Percentiles rank a stretch among this genome's conserved stretches.
These are phyloP conservation scores for Hirundo rustica DNA, from an alignment of 2,797 vertebrate genomes.

Conservation along the genomic window DNA sequence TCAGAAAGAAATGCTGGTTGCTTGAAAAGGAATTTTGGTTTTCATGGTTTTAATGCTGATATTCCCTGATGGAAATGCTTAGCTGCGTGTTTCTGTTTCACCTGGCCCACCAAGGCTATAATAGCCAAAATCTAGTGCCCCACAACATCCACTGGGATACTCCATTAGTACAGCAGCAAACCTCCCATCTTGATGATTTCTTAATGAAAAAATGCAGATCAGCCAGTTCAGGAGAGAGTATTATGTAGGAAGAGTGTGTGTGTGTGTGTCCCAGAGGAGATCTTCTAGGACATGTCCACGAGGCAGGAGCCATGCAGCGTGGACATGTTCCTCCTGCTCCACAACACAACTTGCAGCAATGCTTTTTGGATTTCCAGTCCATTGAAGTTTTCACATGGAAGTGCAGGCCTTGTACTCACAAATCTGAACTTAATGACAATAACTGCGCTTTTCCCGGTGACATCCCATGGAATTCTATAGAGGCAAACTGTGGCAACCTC, in stretches of 20 bases:
- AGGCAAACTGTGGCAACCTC: background rate
- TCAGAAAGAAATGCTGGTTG: background rate
- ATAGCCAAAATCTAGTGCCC: background rate
- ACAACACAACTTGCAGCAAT: background rate
- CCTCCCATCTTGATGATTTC: background rate
- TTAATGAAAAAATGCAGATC: background rate
- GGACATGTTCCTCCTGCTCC: background rate
- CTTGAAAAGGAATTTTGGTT: conserved; percentile 7
- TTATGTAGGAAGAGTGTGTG: background rate
- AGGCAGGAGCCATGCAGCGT: accelerated
- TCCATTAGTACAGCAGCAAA: background rate
- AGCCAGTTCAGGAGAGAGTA: background rate
- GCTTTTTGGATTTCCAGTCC: background rate
- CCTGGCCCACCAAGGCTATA: background rate
- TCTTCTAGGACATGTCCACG: background rate
- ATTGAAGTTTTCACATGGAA: background rate
- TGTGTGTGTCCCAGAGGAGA: background rate
- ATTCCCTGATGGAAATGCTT: background rate
- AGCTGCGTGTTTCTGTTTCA: background rate
- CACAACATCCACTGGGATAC: background rate
- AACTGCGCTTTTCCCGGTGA: background rate
- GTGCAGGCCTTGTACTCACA: background rate
- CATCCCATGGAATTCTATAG: background rate
- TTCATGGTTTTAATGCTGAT: background rate
- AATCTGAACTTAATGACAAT: background rate